Conservation (phyloP, 2,797 vertebrate species). For the Squalus acanthias region DNA sequence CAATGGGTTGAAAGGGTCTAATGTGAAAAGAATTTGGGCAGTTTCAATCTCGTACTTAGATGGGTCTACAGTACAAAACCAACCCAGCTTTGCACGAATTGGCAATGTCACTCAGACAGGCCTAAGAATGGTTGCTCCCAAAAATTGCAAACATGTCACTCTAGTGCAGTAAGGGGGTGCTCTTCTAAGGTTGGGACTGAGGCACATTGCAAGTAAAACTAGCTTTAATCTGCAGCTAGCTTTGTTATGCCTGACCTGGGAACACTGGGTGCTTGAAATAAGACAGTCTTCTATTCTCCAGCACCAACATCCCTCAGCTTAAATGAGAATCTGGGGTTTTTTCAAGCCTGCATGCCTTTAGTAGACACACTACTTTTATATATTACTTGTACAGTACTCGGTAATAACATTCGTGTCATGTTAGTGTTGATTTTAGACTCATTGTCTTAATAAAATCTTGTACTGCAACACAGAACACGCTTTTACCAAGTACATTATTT, state of each 20-base stretch:
- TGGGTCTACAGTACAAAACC: background rate
- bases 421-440: background rate
- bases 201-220: background rate
- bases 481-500: background rate
- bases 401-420: background rate
- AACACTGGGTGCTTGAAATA: background rate
- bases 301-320: background rate
- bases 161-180: background rate
- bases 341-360: background rate
- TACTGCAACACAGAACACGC: background rate
- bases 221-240: background rate
- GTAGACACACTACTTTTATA: background rate
- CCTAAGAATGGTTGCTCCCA: background rate
- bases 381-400: background rate
- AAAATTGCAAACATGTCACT: background rate
- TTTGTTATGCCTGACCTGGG: background rate
- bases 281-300: background rate
- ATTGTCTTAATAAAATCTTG: background rate
- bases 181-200: background rate
- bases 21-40: background rate
- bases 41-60: background rate
- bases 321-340: background rate
- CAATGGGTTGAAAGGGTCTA: background rate
- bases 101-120: background rate
- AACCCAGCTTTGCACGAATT: background rate